Base-by-base conservation (phyloP, 2,113 vertebrate genomes). In the Chlamydotis undulata region DNA sequence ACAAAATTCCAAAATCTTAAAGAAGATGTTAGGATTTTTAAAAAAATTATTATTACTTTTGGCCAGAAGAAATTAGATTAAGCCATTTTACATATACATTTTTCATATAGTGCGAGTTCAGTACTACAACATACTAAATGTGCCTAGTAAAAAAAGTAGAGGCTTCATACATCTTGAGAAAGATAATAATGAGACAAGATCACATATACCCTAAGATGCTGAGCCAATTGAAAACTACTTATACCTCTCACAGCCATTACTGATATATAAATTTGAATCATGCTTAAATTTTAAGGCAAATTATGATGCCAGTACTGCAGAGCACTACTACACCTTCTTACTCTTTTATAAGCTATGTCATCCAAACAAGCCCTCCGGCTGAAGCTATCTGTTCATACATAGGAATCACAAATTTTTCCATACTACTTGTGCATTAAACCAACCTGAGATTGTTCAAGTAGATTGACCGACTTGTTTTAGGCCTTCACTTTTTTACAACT, bases 361-460 rank as follows among this genome's bases (percentile, higher is more conserved):
- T 41, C 50, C 52, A 39, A 87, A 74, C 31, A 71, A 82, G 41
- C 55, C 65, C 37, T 82, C 65, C 57, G 41, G 13, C 65, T 70
- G 26, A 69, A 79, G 17, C 23, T 71, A 19, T 49, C 41, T 67
- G 14, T 73, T 61, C 61, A 79, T 67, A 61, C 4, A 6, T 24
- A 60, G 43, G n/a, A 67, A 63, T 79, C 43, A 52, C 28, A 7
- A 4, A 28, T n/a, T 49, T 86, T 73, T 41, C 45, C 39, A 21
- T 23, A 10, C 5, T 84, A 25, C 71, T 78, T 90, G 7, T 77
- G n/a, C 14, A 1, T 95, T 70, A 84, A 80, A 81, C 25, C 61
- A 77, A 31, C 37, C 85, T 94, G 83, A 94, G 92, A 85, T 64
- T 93, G 52, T 94, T 93, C 85, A 93, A 89, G 50, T 41, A 94